phyloP scores from a whole-genome alignment of 2,888 invertebrate species.

The Megastigmus dorsalis region DNA sequence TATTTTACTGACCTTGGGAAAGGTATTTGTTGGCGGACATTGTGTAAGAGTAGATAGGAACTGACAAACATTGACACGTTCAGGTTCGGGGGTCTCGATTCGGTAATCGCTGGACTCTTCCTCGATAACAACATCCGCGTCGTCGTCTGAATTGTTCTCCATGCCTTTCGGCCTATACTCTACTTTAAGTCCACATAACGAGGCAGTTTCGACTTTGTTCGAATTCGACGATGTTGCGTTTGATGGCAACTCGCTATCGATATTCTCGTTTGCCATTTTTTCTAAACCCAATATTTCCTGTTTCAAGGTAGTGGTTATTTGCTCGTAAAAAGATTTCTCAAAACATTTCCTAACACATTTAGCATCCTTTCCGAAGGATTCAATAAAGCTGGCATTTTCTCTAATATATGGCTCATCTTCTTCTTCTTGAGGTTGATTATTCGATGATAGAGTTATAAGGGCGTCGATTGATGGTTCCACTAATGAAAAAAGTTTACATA shows the following conservation, averaged over 20 bases:
- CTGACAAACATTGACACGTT: conserved; percentile 57
- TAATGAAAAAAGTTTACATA: conserved; percentile 38
- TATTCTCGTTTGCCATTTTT: too few species aligned
- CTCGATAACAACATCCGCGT: conserved; percentile 64
- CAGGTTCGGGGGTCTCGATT: not conserved
- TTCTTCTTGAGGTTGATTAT: too few species aligned
- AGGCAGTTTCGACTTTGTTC: conserved; percentile 57
- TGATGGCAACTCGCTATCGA: too few species aligned
- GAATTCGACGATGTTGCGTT: not conserved
- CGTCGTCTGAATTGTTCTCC: conserved; percentile 61
- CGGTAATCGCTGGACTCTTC: conserved; percentile 48
- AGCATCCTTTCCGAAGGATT: too few species aligned
- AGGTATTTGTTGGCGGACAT: conserved; percentile 55
- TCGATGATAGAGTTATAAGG: conserved; percentile 61
- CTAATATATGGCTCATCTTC: too few species aligned
- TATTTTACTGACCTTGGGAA: conserved; percentile 41
- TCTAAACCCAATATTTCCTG: too few species aligned
- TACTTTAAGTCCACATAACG: conserved; percentile 65
- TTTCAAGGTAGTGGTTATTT: too few species aligned
- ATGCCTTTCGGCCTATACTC: conserved; percentile 61
- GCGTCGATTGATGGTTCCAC: conserved; percentile 62
- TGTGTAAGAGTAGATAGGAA: conserved; percentile 59
- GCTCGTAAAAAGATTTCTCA: too few species aligned
- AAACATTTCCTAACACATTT: too few species aligned
- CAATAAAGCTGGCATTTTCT: too few species aligned